Evolutionary conservation across 1,140 invertebrate species (phyloP).

Genomic region (Branchinecta lindahli): DNA sequence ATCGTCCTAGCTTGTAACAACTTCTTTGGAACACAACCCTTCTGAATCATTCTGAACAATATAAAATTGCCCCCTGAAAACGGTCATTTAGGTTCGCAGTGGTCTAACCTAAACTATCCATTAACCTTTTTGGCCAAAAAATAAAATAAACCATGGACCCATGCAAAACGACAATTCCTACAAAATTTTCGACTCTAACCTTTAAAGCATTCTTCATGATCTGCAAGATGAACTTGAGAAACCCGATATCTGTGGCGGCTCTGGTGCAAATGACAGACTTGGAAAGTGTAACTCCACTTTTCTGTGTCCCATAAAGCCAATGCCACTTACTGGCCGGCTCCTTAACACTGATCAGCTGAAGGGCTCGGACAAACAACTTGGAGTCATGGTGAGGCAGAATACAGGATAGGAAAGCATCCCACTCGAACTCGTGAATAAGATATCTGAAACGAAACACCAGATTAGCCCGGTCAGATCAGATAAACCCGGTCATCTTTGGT

Average conservation of each 20-base stretch:
- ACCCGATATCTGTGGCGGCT: conserved; percentile 45
- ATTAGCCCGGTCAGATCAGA: too few species aligned
- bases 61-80: too few species aligned
- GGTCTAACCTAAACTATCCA: too few species aligned
- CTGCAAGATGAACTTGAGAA: conserved; percentile 56
- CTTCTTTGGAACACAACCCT: too few species aligned
- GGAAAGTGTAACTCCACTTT: conserved; percentile 49
- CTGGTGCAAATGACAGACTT: conserved; percentile 53
- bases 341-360: conserved; percentile 56
- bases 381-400: conserved; percentile 84
- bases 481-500: too few species aligned
- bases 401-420: conserved; percentile 54
- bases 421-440: conserved; percentile 72
- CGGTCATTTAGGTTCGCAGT: too few species aligned
- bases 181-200: conserved; percentile 27
- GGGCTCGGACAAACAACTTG: conserved; percentile 61
- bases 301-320: conserved; percentile 57
- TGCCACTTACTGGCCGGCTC: conserved; percentile 48
- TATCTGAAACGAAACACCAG: conserved; percentile 40
- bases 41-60: too few species aligned
- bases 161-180: not conserved
- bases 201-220: conserved; percentile 47
- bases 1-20: too few species aligned
- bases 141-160: not conserved
- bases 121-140: too few species aligned